Base-by-base conservation (phyloP, 2,797 vertebrate species). In the Hemitrygon akajei region DNA sequence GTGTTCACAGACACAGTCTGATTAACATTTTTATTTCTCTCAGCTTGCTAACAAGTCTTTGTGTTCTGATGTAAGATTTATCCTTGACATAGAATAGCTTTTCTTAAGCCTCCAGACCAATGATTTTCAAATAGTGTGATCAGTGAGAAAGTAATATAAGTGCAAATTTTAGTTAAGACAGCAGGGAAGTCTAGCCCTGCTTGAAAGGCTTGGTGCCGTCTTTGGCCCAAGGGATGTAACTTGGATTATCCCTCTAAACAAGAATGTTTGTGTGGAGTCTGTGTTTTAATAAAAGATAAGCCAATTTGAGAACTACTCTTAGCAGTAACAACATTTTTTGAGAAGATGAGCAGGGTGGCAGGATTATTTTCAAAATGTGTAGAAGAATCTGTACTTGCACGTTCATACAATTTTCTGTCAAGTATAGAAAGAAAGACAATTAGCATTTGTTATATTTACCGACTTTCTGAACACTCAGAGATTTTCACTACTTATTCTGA, bases 241-340 rank as follows among this genome's bases (percentile, higher is more conserved):
- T 11, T 69, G 18, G 16, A 37, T 34, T 22, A 37, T 89, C 16
- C n/a, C n/a, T 9, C 18, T 0, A 66, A 37, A 69, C 60, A 89
- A 89, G 60, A 18, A n/a, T 89, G 66, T 89, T 69, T 89, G 63
- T 37, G 60, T 69, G 86, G 60, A 66, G 14, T 89, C 86, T 69
- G 86, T 89, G 66, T 69, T 89, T 89, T 69, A 66, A 89, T 66
- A 89, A 89, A 89, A 89, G 30, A 89, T 69, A 69, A 89, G 86
- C n/a, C 34, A 37, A 66, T 89, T 66, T 69, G n/a, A 20, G 66
- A 69, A 89, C 16, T 11, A 11, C n/a, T 20, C 63, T 69, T 69
- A 60, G 66, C 86, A 89, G 86, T 89, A 60, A 34, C 69, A 69
- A 37, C 60, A 89, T 89, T 37, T 89, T 89, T 18, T 89, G 86